A percentile compares a stretch with the other conserved stretches of the same genome.
These are phyloP conservation scores for Drosophila ironensis DNA, from an alignment of 1,140 invertebrate species.

Conservation along the genomic window DNA sequence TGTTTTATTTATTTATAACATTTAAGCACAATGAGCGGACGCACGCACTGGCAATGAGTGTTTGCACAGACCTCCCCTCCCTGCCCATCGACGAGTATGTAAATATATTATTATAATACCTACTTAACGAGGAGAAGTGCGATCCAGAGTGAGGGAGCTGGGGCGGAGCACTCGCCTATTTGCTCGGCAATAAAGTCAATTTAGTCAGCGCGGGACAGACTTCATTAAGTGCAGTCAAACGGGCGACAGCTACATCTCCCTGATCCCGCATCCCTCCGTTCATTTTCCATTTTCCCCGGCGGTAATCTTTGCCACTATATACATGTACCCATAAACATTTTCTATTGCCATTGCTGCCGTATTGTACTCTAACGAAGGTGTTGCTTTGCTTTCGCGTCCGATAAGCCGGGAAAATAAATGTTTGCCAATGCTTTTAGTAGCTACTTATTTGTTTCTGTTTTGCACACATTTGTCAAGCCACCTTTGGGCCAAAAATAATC, in stretches of 20 bases:
- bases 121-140: constrained; percentile 57
- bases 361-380: neutral
- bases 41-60: constrained; percentile 52
- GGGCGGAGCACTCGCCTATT: constrained; percentile 54
- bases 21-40: constrained; percentile 59
- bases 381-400: neutral
- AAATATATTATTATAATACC: constrained; percentile 76
- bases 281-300: neutral
- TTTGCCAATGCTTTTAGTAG: neutral
- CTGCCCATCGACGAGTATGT: constrained; percentile 25
- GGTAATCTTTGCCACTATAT: constrained; percentile 25
- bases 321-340: constrained; percentile 52
- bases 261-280: neutral
- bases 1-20: constrained; percentile 73
- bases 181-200: constrained; percentile 77
- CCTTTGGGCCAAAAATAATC: neutral
- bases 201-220: constrained; percentile 56
- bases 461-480: neutral
- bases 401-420: neutral
- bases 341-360: neutral
- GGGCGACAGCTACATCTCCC: constrained; percentile 45
- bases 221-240: constrained; percentile 74
- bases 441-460: neutral
- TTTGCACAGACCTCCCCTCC: constrained; percentile 34
- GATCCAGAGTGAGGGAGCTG: constrained; percentile 12